Base-by-base conservation (phyloP, 2,113 vertebrate species). In the Falcunculus frontatus region DNA sequence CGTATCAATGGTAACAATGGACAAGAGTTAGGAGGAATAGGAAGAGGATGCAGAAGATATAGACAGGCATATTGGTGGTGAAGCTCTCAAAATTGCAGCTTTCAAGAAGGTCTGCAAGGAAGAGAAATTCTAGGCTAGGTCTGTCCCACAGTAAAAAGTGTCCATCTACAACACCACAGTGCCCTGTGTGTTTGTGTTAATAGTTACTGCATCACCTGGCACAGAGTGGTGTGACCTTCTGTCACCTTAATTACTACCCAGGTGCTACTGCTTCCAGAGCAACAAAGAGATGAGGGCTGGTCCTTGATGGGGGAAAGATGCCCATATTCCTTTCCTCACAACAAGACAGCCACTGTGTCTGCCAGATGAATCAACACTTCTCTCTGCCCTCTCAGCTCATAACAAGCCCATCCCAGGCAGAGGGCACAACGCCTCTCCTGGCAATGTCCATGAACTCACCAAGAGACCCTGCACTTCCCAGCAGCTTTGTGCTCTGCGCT, bases 381-480 rank as follows among this genome's bases (percentile, higher is more conserved):
- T 50, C 35, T 39, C 46, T 89, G 41, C 27, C 32, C n/a, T n/a
- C 44, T 64, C 59, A 47, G 13, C 11, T 44, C 10, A 0, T 23
- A 42, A 46, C 20, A 46, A 72, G 9, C 10, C 7, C 22, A 27
- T 39, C 23, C 7, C 6, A 13, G 16, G 21, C 10, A 72, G 15
- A 67, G 33, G 11, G 6, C 10, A 10, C 32, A 75, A 16, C 39
- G 39, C 7, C 4, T 60, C 53, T 72, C 35, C 33, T 3, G 0
- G 10, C 0, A 0, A 27, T 14, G 6, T 13, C 35, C 39, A 4
- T 52, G 26, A 32, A 32, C 6, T 47, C 39, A 14, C 10, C 0
- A 0, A 55, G 35, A 87, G 6, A 47, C 44, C 63, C 67, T 4
- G 4, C 9, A 42, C 16, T 47, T 79, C 20, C 53, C 83, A 92